Evolutionary conservation across 2,888 invertebrate species (phyloP).

Genomic region (Crossocerus cetratus): DNA sequence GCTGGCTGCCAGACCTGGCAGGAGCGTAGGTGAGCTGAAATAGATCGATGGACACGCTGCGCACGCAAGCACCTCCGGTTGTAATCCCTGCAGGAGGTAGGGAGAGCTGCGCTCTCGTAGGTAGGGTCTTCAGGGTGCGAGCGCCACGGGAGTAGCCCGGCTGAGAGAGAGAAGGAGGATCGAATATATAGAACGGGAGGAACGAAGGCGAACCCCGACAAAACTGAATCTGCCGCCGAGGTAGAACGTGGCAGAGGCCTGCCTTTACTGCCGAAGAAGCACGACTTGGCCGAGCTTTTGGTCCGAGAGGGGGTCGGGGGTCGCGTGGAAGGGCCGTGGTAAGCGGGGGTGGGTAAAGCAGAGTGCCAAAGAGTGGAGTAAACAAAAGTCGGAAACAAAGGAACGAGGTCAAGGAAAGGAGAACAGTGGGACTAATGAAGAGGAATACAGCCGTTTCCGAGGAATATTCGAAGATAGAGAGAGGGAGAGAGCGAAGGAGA

Average conservation of each 20-base stretch:
- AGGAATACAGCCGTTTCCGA: not conserved
- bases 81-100: conserved; percentile 54
- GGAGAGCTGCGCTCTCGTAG: conserved; percentile 47
- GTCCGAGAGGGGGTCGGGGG: not conserved
- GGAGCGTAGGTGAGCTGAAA: conserved; percentile 64
- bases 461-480: not conserved
- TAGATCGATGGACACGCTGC: conserved; percentile 69
- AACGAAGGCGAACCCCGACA: conserved; percentile 5
- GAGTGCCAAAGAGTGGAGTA: not conserved
- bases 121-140: conserved; percentile 46
- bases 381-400: not conserved
- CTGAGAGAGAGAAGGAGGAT: conserved; percentile 6
- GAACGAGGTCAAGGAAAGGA: not conserved
- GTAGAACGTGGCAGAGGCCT: not conserved
- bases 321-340: not conserved
- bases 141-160: conserved; percentile 18
- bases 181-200: conserved; percentile 4
- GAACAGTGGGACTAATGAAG: not conserved
- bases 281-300: not conserved
- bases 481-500: not conserved
- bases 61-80: conserved; percentile 66
- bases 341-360: not conserved
- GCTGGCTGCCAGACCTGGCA: conserved; percentile 44
- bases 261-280: not conserved
- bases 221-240: not conserved